A percentile compares a stretch with the other conserved stretches of the same genome.
Evolutionary conservation across 2,113 vertebrate genomes (phyloP).

Genomic region (Neomonachus schauinslandi): DNA sequence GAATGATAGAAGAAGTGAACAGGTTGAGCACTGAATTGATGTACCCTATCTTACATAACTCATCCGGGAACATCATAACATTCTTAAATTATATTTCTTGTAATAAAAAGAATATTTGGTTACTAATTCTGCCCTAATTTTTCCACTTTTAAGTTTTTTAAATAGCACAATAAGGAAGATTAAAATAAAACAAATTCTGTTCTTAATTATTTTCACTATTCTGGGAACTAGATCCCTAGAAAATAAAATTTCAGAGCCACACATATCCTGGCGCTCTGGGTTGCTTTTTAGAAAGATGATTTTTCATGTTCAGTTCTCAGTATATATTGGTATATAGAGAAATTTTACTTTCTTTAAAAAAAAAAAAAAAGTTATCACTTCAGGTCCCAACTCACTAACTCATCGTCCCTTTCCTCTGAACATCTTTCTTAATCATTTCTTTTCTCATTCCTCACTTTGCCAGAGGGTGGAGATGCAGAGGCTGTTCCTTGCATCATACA

Average conservation of each 20-base stretch:
- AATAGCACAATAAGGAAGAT: slow-evolving; percentile 56
- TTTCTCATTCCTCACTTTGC: neutral
- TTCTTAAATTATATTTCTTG: slow-evolving; percentile 33
- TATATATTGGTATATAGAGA: neutral
- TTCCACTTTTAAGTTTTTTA: slow-evolving; percentile 54
- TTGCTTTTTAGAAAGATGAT: neutral
- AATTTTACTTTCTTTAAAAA: neutral
- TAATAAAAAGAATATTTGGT: slow-evolving; percentile 39
- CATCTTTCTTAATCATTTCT: neutral
- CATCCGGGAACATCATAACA: neutral
- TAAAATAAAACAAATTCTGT: slow-evolving; percentile 68
- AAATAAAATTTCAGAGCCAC: slow-evolving; percentile 36
- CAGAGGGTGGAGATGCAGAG: neutral
- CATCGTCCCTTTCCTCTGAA: neutral
- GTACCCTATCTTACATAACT: neutral
- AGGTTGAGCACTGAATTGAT: neutral
- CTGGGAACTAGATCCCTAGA: slow-evolving; percentile 48
- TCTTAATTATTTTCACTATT: slow-evolving; percentile 66
- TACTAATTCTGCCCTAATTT: slow-evolving; percentile 40
- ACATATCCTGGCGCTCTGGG: neutral
- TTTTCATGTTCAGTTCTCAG: neutral
- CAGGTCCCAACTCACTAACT: neutral
- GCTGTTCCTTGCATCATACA: neutral
- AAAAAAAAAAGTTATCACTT: neutral
- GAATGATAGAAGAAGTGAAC: slow-evolving; percentile 21